Evolutionary conservation across 30 jellyfish, hydroid and myxozoan species (phyloP).

Genomic region (Aurelia sp.): DNA sequence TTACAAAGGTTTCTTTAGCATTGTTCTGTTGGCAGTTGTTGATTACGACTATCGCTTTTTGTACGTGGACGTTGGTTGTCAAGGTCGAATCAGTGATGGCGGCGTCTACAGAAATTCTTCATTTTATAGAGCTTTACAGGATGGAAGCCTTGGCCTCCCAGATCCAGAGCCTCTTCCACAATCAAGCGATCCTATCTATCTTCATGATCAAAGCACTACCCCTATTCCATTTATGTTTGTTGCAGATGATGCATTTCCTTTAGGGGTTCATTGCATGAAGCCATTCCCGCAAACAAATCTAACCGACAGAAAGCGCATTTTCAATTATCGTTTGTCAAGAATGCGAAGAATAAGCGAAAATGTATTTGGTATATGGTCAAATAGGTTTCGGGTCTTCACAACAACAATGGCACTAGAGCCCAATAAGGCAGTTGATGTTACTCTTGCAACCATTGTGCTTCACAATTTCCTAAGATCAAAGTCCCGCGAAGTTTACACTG

Average conservation of each 20-base stretch:
- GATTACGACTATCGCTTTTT: slow-evolving; percentile 33
- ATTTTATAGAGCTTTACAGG: neutral
- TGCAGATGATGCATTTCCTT: slow-evolving; percentile 33
- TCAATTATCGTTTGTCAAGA: slow-evolving; percentile 5
- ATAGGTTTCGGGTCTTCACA: slow-evolving; percentile 12
- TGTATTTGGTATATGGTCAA: neutral
- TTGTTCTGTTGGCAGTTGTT: slow-evolving; percentile 13
- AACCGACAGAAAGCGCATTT: slow-evolving; percentile 9
- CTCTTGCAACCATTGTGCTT: slow-evolving; percentile 16
- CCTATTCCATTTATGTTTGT: slow-evolving; percentile 18
- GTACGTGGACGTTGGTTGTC: slow-evolving; percentile 44
- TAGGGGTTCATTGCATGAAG: slow-evolving; percentile 33
- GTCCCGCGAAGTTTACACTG: neutral
- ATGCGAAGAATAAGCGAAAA: slow-evolving; percentile 1
- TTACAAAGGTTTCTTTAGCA: neutral
- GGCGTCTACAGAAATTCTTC: slow-evolving; percentile 37
- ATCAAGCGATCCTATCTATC: slow-evolving; percentile 7
- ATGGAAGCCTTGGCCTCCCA: slow-evolving; percentile 12
- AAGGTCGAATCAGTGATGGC: slow-evolving; percentile 39
- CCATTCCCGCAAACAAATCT: slow-evolving; percentile 14
- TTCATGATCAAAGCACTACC: neutral
- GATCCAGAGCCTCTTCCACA: slow-evolving; percentile 32
- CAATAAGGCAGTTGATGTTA: slow-evolving; percentile 1
- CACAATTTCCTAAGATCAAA: slow-evolving; percentile 9
- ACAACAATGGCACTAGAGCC: neutral